phyloP scores from a whole-genome alignment of 2,797 vertebrate species.

The Tapera naevia region DNA sequence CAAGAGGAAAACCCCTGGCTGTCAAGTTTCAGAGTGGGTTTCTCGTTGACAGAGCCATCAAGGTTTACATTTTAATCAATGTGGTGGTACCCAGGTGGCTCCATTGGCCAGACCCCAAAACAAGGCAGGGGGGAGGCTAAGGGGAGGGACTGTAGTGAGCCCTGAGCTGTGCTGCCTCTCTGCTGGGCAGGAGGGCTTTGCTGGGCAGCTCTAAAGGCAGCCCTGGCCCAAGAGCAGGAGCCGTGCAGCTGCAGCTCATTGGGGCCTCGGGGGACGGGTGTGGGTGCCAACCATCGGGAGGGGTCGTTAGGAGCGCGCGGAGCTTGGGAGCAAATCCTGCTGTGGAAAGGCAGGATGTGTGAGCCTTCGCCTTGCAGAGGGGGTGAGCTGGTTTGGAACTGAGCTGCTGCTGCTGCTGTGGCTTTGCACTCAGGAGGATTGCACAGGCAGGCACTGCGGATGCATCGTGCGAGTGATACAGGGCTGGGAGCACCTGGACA shows the following conservation, averaged over 20 bases:
- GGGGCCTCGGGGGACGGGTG: not conserved
- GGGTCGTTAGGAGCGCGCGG: not conserved
- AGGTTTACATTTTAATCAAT: not conserved
- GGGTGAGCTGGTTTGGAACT: not conserved
- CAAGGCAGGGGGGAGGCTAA: fast-evolving
- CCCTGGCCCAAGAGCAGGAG: not conserved
- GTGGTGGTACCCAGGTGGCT: not conserved
- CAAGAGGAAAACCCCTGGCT: too few relatives aligned
- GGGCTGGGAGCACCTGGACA: not conserved
- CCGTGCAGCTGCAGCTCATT: fast-evolving
- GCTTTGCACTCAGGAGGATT: fast-evolving
- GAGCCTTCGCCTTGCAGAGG: not conserved
- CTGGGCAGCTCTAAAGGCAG: not conserved
- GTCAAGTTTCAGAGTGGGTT: not conserved
- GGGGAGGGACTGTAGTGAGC: not conserved
- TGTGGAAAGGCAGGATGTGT: fast-evolving
- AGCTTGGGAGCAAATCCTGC: not conserved
- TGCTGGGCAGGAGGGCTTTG: fast-evolving
- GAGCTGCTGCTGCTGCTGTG: not conserved
- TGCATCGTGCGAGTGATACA: too few relatives aligned
- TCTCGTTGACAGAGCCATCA: not conserved
- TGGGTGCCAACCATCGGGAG: not conserved
- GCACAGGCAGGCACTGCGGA: not conserved
- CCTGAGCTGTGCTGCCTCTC: not conserved
- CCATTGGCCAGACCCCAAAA: not conserved